Percentiles rank a stretch among this genome's conserved stretches.
phyloP scores from a whole-genome alignment of 2,888 invertebrate genomes.

The Choristoneura rosaceana region DNA sequence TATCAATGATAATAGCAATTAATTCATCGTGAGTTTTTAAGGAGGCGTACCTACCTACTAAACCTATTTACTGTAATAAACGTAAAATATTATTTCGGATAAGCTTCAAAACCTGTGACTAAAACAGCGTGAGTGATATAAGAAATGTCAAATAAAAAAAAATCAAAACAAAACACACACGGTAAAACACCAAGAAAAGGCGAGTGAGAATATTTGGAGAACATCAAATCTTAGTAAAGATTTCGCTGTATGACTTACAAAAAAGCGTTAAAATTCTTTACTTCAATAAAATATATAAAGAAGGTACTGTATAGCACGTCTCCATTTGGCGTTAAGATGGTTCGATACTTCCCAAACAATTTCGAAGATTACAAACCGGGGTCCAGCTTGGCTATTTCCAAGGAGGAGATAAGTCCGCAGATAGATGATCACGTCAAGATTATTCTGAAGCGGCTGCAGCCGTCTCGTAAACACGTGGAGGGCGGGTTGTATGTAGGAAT shows the following conservation, averaged over 20 bases:
- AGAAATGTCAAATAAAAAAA: not conserved
- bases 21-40: no score
- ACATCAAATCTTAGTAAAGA: not conserved
- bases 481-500: slow-evolving; percentile 89
- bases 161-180: slow-evolving; percentile 35
- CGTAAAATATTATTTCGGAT: no score
- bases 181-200: slow-evolving; percentile 3
- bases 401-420: slow-evolving; percentile 57
- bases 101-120: slow-evolving; percentile 5
- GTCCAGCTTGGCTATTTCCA: slow-evolving; percentile 51
- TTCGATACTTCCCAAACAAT: slow-evolving; percentile 74
- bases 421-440: slow-evolving; percentile 66
- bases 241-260: slow-evolving; percentile 29
- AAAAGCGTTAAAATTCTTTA: slow-evolving; percentile 16
- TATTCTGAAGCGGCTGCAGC: slow-evolving; percentile 68
- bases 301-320: slow-evolving; percentile 45
- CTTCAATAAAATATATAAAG: slow-evolving; percentile 38
- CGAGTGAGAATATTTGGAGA: not conserved
- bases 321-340: slow-evolving; percentile 64
- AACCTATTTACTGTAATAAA: no score
- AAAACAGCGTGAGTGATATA: not conserved
- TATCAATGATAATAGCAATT: no score
- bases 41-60: no score
- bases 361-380: slow-evolving; percentile 65
- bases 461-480: slow-evolving; percentile 76